Percentiles rank a stretch among this genome's conserved stretches.
Evolutionary conservation across 2,888 invertebrate species (phyloP).

Genomic region (Morpho achilles): DNA sequence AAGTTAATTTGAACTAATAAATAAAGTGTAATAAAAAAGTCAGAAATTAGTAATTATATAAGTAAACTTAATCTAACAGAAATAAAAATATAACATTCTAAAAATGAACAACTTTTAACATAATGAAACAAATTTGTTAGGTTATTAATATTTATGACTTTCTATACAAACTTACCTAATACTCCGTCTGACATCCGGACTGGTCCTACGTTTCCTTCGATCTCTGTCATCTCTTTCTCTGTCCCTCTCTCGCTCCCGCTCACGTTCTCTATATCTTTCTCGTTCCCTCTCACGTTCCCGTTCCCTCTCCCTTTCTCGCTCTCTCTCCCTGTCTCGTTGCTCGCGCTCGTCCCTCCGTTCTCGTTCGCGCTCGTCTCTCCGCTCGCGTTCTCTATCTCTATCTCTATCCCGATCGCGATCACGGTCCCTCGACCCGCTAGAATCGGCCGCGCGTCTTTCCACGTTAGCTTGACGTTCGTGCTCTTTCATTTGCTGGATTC

Average conservation of each 20-base stretch:
- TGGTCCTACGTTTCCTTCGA: constrained; percentile 61
- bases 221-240: constrained; percentile 56
- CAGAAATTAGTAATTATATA: no score
- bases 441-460: constrained; percentile 66
- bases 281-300: constrained; percentile 45
- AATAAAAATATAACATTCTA: no score
- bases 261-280: constrained; percentile 50
- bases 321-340: constrained; percentile 43
- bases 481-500: constrained; percentile 96
- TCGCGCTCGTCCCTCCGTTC: constrained; percentile 52
- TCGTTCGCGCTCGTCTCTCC: constrained; percentile 42
- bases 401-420: constrained; percentile 50
- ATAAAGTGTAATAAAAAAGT: no score
- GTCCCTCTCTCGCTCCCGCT: constrained; percentile 47
- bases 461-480: constrained; percentile 94
- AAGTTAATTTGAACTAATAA: no score
- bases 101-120: no score
- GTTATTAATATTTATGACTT: no score
- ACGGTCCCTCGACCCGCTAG: constrained; percentile 61
- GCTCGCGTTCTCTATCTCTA: constrained; percentile 39
- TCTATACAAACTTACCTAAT: constrained; percentile 49
- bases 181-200: constrained; percentile 68
- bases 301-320: constrained; percentile 43
- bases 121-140: no score
- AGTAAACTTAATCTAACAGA: no score